Base-by-base conservation (phyloP, 2,797 vertebrate genomes). In the Leptodactylus fallax region DNA sequence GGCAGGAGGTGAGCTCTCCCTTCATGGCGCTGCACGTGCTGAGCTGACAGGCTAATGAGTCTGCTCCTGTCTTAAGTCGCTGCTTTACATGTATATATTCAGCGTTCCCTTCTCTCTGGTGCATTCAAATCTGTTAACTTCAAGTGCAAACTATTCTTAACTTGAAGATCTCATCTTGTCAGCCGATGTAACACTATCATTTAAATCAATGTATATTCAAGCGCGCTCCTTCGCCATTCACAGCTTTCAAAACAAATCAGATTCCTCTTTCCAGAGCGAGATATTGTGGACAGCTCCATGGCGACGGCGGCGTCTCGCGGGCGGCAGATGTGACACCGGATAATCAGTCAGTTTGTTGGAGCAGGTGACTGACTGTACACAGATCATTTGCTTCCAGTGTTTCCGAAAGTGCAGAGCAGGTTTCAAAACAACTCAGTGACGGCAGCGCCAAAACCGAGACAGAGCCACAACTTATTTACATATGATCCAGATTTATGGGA, bases 121-220 rank as follows among this genome's bases (percentile, higher is more conserved):
- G 82, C 87, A 74, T 79, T 74, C 76, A 72, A n/a, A 63, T 74
- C 82, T 13, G 23, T 76, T 72, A 77, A 67, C 23, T 79, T 76
- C 11, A 16, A 63, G n/a, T n/a, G 77, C 65, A 58, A 81, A 85
- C 87, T 88, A 81, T 81, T 88, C 87, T 81, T 88, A 88, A 67
- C 36, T n/a, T 8, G n/a, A 1, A n/a, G 49, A 77, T 87, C 47
- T 74, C 17, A 23, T 79, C 87, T 63, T 81, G 69, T 81, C 67
- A 67, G 23, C 6, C 9, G 7, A 3, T 23, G 78, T 27, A 58
- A 77, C 65, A 21, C 83, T 69, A 85, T 88, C 83, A 88, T 88
- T 85, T 81, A 88, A 88, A 88, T 88, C 87, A 88, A 85, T 88
- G 87, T 85, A 85, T 88, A 88, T 88, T 88, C 87, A 88, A 76